A percentile compares a stretch with the other conserved stretches of the same genome.
Evolutionary conservation across 2,797 vertebrate genomes (phyloP).

Genomic region (Alectoris magna): DNA sequence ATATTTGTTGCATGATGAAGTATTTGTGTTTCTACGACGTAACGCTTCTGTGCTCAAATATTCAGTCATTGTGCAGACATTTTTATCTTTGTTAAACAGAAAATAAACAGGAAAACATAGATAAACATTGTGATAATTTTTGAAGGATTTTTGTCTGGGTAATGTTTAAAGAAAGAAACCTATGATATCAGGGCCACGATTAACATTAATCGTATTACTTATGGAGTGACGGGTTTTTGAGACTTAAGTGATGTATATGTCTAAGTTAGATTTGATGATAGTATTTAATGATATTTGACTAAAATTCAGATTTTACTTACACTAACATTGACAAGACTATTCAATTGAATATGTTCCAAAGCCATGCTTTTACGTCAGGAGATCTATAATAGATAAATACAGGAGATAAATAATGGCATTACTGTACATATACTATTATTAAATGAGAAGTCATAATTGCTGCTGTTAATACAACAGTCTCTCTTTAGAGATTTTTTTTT

Average conservation of each 20-base stretch:
- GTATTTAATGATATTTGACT: too few relatives aligned
- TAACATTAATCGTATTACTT: background rate
- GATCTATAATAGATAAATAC: too few relatives aligned
- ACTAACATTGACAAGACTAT: too few relatives aligned
- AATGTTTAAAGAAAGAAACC: background rate
- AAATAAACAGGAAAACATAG: background rate
- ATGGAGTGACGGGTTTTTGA: background rate
- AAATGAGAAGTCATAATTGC: too few relatives aligned
- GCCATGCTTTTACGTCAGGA: too few relatives aligned
- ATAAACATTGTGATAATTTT: background rate
- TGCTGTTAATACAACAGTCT: too few relatives aligned
- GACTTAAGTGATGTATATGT: fast-evolving
- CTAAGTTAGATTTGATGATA: background rate
- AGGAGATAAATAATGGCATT: too few relatives aligned
- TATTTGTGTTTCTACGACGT: background rate
- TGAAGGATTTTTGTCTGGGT: background rate
- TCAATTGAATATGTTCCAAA: too few relatives aligned
- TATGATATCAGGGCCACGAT: background rate
- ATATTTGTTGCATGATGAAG: background rate
- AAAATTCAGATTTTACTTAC: too few relatives aligned
- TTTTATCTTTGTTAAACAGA: background rate
- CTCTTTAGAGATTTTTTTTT: too few relatives aligned
- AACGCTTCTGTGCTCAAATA: fast-evolving
- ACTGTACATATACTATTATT: too few relatives aligned
- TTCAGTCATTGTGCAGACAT: background rate